Base-by-base conservation (phyloP, 2,797 vertebrate genomes). In the Siniperca scherzeri region DNA sequence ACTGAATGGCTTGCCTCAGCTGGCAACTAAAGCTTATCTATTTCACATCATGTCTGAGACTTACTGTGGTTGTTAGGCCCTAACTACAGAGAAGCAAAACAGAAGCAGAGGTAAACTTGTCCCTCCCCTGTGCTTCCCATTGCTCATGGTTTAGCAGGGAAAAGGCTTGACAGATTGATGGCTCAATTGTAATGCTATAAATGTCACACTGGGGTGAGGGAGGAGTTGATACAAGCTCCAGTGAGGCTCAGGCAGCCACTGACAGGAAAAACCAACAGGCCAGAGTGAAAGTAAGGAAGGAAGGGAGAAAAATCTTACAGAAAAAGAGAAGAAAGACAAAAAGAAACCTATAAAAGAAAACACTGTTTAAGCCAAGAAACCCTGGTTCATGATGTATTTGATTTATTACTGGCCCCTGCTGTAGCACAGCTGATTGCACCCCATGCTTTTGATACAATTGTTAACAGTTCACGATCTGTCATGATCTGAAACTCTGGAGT, bases 171-270 rank as follows among this genome's bases (percentile, higher is more conserved):
- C 91, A 93, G 92, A 92, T 88, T 92, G 94, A 96, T 92, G 91
- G 91, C 92, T 95, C 93, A 93, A 92, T 95, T 93, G 90, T 91
- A 94, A 94, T 87, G 88, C 92, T 87, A 75, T 85, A 90, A 91
- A 87, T 92, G 91, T 93, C 88, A 91, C 92, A 87, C 85, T 56
- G 53, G 82, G 82, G 78, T 89, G 74, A 86, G 88, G 83, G 87
- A 70, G 65, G 76, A 85, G 87, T 90, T 92, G 91, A 93, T 89
- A 80, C 77, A 50, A 76, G 84, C 88, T 86, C 87, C 89, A 77
- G 81, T 40, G 75, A 87, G 85, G 88, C 88, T 89, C 56, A 77
- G 75, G 57, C 87, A 87, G 90, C 81, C 80, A 68, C 77, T 88
- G 92, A 90, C 85, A 80, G 81, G 83, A 92, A 88, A 90, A 88